Evolutionary conservation across 2,888 invertebrate genomes (phyloP), one percentile per base, ranked within the genome.

Genomic region (Hetaerina titia): DNA sequence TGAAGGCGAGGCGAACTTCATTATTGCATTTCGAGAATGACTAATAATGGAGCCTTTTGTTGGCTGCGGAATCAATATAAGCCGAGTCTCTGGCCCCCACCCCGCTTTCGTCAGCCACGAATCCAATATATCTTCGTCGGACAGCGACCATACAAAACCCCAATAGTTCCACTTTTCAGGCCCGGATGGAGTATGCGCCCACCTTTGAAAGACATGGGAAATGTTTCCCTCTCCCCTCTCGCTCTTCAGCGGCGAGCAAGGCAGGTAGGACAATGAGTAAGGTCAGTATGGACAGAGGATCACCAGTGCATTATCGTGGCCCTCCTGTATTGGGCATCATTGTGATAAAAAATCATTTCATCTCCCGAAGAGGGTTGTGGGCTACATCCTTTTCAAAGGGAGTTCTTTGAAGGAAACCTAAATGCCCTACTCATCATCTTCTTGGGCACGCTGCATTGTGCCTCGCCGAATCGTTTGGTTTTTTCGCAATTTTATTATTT

Each of bases 101-200:
- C 45, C 92, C 69, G 74, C 31, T 25, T 81, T 81, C 81, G 81
- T 81, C 81, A 31, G 81, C 92, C 90, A 19, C 63, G 19, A 64
- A 92, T 92, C 92, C 92, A 92, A 92, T 92, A 92, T 92, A 92
- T 92, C 92, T 92, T 92, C 92, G 92, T 92, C 92, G 92, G 81
- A 92, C 90, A 90, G 90, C 60, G 90, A 63, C 92, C 45, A 56
- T 13, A 81, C 81, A 81, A 81, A 31, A 74, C 45, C 56, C 92
- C 64, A 90, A 90, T 64, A 90, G 92, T 22, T 45, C n/a, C 56
- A 57, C 69, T 92, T 69, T 92, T 63, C 45, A 64, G 92, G 69
- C 60, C 57, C 63, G 90, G 64, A 63, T 64, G 69, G 92, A 56
- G 69, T 69, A n/a, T 64, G 25, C 63, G 25, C 81, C 9, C 8